Evolutionary conservation across 2,113 vertebrate species (phyloP), one percentile per base, ranked within the genome.

Genomic region (Cinclus mexicanus): DNA sequence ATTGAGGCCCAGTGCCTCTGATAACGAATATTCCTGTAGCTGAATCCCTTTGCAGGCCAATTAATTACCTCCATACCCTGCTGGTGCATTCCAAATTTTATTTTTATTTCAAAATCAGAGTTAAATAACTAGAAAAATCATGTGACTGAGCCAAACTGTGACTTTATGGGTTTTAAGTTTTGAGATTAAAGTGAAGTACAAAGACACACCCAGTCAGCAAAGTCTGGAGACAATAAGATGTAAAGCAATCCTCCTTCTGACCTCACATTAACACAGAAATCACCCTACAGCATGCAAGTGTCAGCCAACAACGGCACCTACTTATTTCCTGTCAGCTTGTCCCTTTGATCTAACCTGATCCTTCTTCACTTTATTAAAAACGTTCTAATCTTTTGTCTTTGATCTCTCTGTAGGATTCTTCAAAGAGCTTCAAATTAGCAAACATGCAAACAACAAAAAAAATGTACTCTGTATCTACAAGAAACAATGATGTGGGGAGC

Each of bases 301-400:
- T 97, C 96, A 96, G 95, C 96, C 92, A 96, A 96, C 95, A 97
- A 94, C 87, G 60, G 97, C 96, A 97, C 96, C 97, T 97, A 97
- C 94, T 97, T 97, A 97, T 97, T 97, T 97, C 97, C 97, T 97
- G 97, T 97, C 96, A 97, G 97, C 93, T 95, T 97, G 92, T 90
- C 93, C 95, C 97, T 97, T 97, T 97, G 97, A 97, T 97, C 97
- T 97, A 97, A 96, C 95, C 96, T 97, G 96, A 97, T 97, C 96
- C 95, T 97, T 95, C 95, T 95, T 97, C 96, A 97, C 96, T 97
- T 97, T 97, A 97, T 97, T 97, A 97, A 97, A 97, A 97, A 95
- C 86, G 78, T 96, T 96, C 95, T 97, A 96, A 97, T 96, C 97
- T 97, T 96, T 96, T 96, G 96, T 96, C 96, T 97, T 97, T 97